A percentile compares a stretch with the other conserved stretches of the same genome.
Evolutionary conservation across 2,797 vertebrate genomes (phyloP).

Genomic region (Arremon aurantiirostris): DNA sequence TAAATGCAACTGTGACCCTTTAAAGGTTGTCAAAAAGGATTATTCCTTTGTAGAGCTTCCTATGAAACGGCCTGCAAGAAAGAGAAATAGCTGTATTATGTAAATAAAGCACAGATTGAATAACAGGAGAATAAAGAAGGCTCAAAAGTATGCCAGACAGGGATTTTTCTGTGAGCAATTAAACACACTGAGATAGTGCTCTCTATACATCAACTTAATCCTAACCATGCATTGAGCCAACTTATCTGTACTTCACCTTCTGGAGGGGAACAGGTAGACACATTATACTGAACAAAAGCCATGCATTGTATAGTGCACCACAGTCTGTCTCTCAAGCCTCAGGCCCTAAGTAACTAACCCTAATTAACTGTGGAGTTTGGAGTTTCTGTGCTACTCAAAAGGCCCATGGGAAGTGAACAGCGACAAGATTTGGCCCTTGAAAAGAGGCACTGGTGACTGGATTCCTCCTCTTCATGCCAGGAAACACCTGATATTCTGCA

Average conservation of each 20-base stretch:
- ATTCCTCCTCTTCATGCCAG: constrained; percentile 25
- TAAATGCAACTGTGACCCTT: background rate
- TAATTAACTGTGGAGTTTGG: constrained; percentile 39
- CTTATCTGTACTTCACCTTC: background rate
- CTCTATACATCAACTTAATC: constrained; percentile 12
- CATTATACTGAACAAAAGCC: background rate
- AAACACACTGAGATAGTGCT: background rate
- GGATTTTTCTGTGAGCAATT: constrained; percentile 8
- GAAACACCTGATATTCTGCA: constrained; percentile 19
- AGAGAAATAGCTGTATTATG: constrained; percentile 27
- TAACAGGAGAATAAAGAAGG: background rate
- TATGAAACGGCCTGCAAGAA: background rate
- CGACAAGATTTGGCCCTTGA: background rate
- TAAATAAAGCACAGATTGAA: constrained; percentile 36
- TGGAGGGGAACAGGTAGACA: constrained; percentile 5
- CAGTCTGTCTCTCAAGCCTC: constrained; percentile 19
- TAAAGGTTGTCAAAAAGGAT: constrained; percentile 23
- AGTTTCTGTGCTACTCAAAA: constrained; percentile 26
- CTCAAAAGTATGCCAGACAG: background rate
- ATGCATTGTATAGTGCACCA: background rate
- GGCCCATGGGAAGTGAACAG: constrained; percentile 21
- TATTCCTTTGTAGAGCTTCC: constrained; percentile 17
- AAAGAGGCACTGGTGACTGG: background rate
- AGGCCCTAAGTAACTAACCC: constrained; percentile 20
- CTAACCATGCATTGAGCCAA: background rate